Conservation (phyloP, 2,113 vertebrate species). For the Rhynchopsitta pachyrhyncha region DNA sequence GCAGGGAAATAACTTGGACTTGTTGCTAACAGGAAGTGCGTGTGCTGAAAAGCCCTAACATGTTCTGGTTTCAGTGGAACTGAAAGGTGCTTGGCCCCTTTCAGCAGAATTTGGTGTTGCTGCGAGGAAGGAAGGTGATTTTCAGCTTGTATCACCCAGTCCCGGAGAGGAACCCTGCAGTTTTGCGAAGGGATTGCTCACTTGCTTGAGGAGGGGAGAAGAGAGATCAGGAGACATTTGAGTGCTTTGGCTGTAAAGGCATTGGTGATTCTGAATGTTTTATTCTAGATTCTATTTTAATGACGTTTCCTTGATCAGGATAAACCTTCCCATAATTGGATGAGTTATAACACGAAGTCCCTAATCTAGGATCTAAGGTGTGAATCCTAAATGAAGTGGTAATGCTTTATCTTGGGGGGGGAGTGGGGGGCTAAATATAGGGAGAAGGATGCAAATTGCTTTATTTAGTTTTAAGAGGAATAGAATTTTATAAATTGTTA, state of each 20-base stretch:
- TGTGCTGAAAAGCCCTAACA: background rate
- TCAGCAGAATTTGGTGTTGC: background rate
- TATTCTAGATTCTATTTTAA: conserved; percentile 52
- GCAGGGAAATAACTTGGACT: conserved; percentile 18
- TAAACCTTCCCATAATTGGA: background rate
- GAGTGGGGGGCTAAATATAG: background rate
- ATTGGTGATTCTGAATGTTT: conserved; percentile 48
- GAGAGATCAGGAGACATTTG: background rate
- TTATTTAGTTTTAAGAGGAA: conserved; percentile 2
- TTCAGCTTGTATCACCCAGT: background rate
- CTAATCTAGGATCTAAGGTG: background rate
- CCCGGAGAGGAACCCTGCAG: background rate
- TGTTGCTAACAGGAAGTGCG: background rate
- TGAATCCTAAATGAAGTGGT: conserved; percentile 10
- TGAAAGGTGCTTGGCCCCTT: background rate
- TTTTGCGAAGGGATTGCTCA: background rate
- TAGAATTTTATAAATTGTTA: background rate
- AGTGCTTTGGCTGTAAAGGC: conserved; percentile 56
- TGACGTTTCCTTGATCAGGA: conserved; percentile 13
- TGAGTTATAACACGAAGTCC: conserved; percentile 5
- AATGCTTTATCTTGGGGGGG: background rate
- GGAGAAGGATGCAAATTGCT: background rate
- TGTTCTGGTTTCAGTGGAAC: background rate
- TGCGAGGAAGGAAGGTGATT: background rate
- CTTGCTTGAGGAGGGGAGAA: background rate